Conservation (phyloP, 2,113 vertebrate genomes). For the Cranoglanis bouderius region DNA sequence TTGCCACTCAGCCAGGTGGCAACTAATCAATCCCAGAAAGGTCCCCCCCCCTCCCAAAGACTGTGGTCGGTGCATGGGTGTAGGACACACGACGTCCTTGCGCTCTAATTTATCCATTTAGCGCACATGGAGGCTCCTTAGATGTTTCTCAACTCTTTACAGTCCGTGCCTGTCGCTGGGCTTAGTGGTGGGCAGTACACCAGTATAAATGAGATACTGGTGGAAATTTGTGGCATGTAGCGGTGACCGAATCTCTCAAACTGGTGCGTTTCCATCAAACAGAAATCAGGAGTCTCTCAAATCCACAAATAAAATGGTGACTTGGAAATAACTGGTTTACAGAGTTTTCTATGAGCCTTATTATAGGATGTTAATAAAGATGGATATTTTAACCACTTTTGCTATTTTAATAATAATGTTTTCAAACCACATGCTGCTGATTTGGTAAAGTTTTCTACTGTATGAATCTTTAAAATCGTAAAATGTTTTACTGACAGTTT, state of each 20-base stretch:
- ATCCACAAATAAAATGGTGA: background rate
- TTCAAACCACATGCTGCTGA: too few species aligned
- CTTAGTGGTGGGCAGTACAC: background rate
- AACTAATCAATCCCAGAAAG: constrained; percentile 35
- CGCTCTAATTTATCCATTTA: background rate
- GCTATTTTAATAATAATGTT: too few species aligned
- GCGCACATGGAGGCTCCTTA: background rate
- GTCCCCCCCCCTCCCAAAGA: background rate
- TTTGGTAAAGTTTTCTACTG: too few species aligned
- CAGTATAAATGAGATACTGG: background rate
- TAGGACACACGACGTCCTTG: background rate
- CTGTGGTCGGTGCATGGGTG: background rate
- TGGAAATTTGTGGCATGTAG: background rate
- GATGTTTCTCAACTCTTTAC: background rate
- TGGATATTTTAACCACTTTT: too few species aligned
- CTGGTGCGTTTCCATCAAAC: background rate
- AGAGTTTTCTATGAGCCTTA: background rate
- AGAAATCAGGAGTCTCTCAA: background rate
- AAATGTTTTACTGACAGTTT: background rate
- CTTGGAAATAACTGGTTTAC: background rate
- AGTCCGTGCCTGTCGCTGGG: background rate
- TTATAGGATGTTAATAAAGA: background rate
- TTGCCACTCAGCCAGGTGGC: constrained; percentile 20
- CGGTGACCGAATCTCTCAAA: background rate
- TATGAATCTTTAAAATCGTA: too few species aligned